Percentiles rank a stretch among this genome's conserved stretches.
Evolutionary conservation across 2,113 vertebrate species (phyloP).

Genomic region (Lipotes vexillifer): DNA sequence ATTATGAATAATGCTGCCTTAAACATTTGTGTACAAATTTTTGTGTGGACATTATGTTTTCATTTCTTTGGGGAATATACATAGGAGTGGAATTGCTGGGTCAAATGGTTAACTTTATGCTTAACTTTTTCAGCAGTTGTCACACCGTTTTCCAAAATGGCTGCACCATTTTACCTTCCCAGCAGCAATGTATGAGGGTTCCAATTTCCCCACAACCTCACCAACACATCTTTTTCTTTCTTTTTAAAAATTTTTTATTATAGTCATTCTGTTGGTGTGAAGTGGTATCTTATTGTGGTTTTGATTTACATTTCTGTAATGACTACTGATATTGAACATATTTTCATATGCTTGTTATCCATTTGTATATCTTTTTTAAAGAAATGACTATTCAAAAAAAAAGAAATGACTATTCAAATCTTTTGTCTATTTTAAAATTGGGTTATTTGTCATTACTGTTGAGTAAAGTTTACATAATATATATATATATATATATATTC

Average conservation of each 20-base stretch:
- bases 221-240: neutral
- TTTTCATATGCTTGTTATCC: neutral
- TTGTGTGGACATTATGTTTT: neutral
- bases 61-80: neutral
- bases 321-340: neutral
- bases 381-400: neutral
- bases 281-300: neutral
- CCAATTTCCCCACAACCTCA: neutral
- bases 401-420: neutral
- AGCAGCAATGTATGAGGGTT: neutral
- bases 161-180: neutral
- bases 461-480: neutral
- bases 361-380: neutral
- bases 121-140: neutral
- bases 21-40: neutral
- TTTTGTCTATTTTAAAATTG: neutral
- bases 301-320: neutral
- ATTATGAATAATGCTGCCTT: neutral
- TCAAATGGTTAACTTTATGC: neutral
- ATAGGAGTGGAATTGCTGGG: neutral
- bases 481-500: neutral
- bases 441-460: neutral
- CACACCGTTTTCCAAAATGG: neutral
- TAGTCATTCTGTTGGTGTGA: neutral
- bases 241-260: neutral